Evolutionary conservation across 2,797 vertebrate genomes (phyloP).

Genomic region (Peromyscus melanophrys): DNA sequence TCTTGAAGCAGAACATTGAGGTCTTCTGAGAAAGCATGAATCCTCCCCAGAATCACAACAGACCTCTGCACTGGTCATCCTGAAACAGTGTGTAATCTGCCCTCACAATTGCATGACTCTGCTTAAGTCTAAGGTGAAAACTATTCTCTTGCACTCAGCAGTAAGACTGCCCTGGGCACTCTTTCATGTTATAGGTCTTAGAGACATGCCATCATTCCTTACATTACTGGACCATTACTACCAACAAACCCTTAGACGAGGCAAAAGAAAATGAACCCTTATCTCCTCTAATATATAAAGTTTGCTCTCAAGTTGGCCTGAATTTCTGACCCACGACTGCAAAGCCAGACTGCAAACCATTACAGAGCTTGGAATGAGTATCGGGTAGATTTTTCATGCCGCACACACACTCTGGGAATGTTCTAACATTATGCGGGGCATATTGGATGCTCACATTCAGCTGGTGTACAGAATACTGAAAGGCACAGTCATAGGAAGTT

Average conservation of each 20-base stretch:
- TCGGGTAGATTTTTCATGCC: not conserved
- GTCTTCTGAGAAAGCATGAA: not conserved
- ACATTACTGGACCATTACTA: not conserved
- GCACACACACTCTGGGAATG: not conserved
- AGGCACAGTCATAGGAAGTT: slow-evolving; percentile 32
- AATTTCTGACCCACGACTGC: not conserved
- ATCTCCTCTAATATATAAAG: slow-evolving; percentile 33
- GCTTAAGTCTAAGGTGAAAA: slow-evolving; percentile 34
- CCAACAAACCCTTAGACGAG: slow-evolving; percentile 30
- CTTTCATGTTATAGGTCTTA: not conserved
- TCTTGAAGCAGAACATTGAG: not conserved
- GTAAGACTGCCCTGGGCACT: not conserved
- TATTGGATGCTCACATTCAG: not conserved
- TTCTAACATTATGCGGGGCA: slow-evolving; percentile 41
- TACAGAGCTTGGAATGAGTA: not conserved
- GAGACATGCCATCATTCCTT: not conserved
- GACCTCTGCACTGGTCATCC: not conserved
- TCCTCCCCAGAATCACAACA: not conserved
- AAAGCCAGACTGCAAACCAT: not conserved
- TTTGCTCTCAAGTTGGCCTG: not conserved
- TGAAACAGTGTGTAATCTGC: not conserved
- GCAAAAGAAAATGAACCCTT: not conserved
- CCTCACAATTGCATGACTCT: slow-evolving; percentile 13
- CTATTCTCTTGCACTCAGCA: not conserved
- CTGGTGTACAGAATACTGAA: not conserved